A percentile compares a stretch with the other conserved stretches of the same genome.
Conservation (phyloP, 2,797 vertebrate species). For the Pogonophryne albipinna region DNA sequence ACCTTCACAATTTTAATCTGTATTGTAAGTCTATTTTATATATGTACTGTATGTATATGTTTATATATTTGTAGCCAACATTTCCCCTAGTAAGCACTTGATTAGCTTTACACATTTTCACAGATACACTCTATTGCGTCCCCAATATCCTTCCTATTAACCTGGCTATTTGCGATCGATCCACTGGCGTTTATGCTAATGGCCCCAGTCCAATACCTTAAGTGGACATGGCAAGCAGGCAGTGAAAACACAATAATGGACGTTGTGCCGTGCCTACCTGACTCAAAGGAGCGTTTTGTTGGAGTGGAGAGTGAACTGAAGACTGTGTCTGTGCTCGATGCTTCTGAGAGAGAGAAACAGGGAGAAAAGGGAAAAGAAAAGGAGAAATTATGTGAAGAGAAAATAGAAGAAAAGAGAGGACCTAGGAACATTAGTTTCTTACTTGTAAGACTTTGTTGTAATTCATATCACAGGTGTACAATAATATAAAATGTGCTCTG, state of each 20-base stretch:
- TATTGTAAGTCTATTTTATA: not conserved
- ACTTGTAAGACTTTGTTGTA: not conserved
- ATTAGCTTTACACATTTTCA: conserved; percentile 9
- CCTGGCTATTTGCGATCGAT: conserved; percentile 45
- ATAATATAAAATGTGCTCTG: conserved; percentile 11
- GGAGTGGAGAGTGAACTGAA: conserved; percentile 93
- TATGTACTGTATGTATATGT: not conserved
- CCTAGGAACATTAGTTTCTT: not conserved
- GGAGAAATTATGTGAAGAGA: not conserved
- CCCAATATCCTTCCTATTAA: conserved; percentile 40
- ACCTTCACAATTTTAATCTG: not conserved
- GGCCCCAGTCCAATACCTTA: conserved; percentile 13
- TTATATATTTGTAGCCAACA: conserved; percentile 1
- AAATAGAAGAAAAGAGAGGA: conserved; percentile 5
- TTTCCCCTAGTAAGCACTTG: not conserved
- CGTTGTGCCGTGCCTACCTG: conserved; percentile 85
- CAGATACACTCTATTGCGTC: conserved; percentile 11
- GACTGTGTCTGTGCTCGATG: conserved; percentile 93
- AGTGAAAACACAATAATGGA: conserved; percentile 27
- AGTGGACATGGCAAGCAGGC: conserved; percentile 34
- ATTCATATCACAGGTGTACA: conserved; percentile 10
- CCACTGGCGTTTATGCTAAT: conserved; percentile 8
- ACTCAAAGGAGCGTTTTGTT: conserved; percentile 95
- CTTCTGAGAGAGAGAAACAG: conserved; percentile 81
- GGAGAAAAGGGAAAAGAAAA: not conserved